A percentile compares a stretch with the other conserved stretches of the same genome.
phyloP scores from a whole-genome alignment of 2,113 vertebrate genomes.

The Notiomystis cincta region DNA sequence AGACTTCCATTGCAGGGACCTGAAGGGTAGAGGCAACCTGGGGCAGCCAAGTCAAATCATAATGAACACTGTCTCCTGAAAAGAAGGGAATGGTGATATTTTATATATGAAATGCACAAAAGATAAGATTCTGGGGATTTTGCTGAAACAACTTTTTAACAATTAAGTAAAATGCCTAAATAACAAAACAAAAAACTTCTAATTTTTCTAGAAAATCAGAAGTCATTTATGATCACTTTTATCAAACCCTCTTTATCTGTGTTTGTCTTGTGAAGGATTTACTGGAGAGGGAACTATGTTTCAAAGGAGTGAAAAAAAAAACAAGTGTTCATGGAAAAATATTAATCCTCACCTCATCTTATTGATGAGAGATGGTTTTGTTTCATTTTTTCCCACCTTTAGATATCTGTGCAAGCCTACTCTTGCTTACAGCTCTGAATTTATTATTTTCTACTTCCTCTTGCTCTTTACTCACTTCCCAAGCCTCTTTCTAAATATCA shows the following conservation, averaged over 20 bases:
- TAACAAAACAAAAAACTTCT: background rate
- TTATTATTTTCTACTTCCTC: background rate
- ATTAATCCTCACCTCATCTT: conserved; percentile 13
- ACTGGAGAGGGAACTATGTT: background rate
- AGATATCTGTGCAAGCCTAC: background rate
- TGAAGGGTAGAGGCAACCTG: background rate
- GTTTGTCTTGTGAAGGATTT: background rate
- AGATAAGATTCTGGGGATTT: background rate
- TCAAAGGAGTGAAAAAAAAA: background rate
- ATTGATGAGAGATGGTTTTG: background rate
- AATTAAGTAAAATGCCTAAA: background rate
- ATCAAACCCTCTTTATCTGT: background rate
- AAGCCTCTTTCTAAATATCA: background rate
- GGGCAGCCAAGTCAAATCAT: background rate
- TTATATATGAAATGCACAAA: background rate
- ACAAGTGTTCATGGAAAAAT: background rate
- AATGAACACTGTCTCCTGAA: background rate
- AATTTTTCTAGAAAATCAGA: background rate
- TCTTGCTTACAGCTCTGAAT: background rate
- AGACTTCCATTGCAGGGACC: background rate
- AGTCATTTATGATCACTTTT: background rate
- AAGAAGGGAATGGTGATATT: background rate
- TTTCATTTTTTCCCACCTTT: conserved; percentile 12
- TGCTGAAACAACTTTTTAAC: background rate
- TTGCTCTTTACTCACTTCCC: background rate